Base-by-base conservation (phyloP, 2,888 invertebrate species). In the Acleris holmiana region DNA sequence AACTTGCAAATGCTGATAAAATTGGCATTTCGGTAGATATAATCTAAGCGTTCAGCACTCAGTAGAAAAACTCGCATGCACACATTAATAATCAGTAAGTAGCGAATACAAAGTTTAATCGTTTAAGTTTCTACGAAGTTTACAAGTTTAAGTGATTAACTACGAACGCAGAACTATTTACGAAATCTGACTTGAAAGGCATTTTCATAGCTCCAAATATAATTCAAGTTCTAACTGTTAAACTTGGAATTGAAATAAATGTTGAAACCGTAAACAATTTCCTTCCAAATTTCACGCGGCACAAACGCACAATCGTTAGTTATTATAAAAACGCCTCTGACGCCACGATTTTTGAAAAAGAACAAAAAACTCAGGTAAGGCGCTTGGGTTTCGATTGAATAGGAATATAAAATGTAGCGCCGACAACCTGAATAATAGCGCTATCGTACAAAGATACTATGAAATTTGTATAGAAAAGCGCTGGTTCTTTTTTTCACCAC, bases 281-380 rank as follows among this genome's bases (percentile, higher is more conserved):
- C 23, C 60, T 29, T 65, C 35, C 15, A 54, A 66, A 66, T 66
- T 66, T 66, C 66, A 66, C 62, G 49, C 19, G 51, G 57, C 57
- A 4, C 56, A 58, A 54, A 62, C 66, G 18, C 41, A 55, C 61
- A 62, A 62, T 66, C 47, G 56, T 50, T 35, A 21, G 44, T 56
- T 35, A 47, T 40, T 49, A 59, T 58, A 66, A 62, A 58, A 62
- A 54, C 62, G 57, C 57, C 56, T 66, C 35, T 58, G 19, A 13
- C 29, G 44, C 55, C 55, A 44, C 23, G 44, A 21, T 35, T 65
- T 59, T 49, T 41, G 48, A 65, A 49, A 65, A 50, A 19, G 66
- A 76, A 80, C 54, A 69, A 74, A 78, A 63, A 64, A 71, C 77
- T 79, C 85, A 86, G 85, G 85, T 86, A 85, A 54, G 53, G 35